A percentile compares a stretch with the other conserved stretches of the same genome.
Conservation (phyloP, 2,797 vertebrate species). For the Sarcoramphus papa region DNA sequence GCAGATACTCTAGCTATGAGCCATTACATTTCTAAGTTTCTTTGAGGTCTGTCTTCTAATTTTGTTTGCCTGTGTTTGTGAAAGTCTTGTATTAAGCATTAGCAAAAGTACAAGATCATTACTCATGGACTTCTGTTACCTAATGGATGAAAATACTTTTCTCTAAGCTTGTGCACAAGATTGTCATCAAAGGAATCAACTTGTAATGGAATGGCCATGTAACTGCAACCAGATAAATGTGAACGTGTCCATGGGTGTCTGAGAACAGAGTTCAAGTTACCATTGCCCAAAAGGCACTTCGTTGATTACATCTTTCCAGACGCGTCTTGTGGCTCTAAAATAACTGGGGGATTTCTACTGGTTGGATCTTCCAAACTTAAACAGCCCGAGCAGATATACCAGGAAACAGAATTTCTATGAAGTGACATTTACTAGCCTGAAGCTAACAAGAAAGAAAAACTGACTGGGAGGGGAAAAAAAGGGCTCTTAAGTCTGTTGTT, state of each 20-base stretch:
- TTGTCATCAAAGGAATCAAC: not conserved
- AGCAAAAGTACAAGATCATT: not conserved
- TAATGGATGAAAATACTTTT: not conserved
- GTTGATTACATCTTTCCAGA: not conserved
- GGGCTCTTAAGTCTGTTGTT: not conserved
- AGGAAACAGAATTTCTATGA: not conserved
- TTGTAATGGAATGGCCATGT: not conserved
- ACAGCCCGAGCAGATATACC: not conserved
- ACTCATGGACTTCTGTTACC: not conserved
- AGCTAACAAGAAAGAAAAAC: not conserved
- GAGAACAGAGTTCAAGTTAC: not conserved
- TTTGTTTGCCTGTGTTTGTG: not conserved
- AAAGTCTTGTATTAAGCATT: not conserved
- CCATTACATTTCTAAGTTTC: not conserved
- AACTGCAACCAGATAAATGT: not conserved
- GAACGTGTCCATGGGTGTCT: not conserved
- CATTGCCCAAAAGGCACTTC: not conserved
- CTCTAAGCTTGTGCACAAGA: not conserved
- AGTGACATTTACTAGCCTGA: not conserved
- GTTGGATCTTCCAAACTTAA: not conserved
- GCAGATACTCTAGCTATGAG: not conserved
- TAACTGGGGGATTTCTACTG: not conserved
- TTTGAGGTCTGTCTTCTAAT: not conserved
- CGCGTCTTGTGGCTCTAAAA: not conserved
- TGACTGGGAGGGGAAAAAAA: fast-evolving